Evolutionary conservation across 1,140 invertebrate genomes (phyloP), one percentile per base, ranked within the genome.

Genomic region (Sitophilus oryzae): DNA sequence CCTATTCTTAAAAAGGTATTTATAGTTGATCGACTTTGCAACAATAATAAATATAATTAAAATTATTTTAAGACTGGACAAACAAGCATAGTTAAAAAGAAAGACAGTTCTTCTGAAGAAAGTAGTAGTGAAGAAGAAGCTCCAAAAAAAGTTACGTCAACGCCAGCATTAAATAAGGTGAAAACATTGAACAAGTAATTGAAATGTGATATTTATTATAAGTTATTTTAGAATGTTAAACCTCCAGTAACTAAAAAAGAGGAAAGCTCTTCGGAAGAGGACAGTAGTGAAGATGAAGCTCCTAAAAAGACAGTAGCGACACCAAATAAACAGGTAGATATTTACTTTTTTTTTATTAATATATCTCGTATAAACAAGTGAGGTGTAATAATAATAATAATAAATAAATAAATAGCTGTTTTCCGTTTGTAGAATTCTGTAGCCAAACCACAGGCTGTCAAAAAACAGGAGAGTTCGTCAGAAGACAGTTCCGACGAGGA

Each of bases 401-500:
- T n/a, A n/a, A n/a, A n/a, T n/a, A n/a, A n/a, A n/a, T n/a, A n/a
- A n/a, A n/a, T n/a, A n/a, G n/a, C n/a, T n/a, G n/a, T n/a, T n/a
- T n/a, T n/a, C n/a, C n/a, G n/a, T n/a, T n/a, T n/a, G n/a, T 5
- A 45, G 16, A 2, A 36, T 35, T 8, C 40, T 30, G 5, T 21
- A 44, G 9, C 21, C 21, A 11, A 44, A 20, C 9, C 20, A 20
- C n/a, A 11, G 10, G 10, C 56, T 22, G 21, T 60, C 11, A 64
- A 64, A 10, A 66, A 73, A 44, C 56, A 67, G 6, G 69, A 67
- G 18, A 73, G 71, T 55, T 75, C 74, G 11, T 51, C 54, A 18
- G 56, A 57, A 48, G 48, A 44, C n/a, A 52, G 47, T 16, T 45
- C 56, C 11, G 57, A 60, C 2, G 70, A 71, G 14, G 52, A 54